phyloP scores from a whole-genome alignment of 1,140 invertebrate genomes.

The Drosophila ambigua region DNA sequence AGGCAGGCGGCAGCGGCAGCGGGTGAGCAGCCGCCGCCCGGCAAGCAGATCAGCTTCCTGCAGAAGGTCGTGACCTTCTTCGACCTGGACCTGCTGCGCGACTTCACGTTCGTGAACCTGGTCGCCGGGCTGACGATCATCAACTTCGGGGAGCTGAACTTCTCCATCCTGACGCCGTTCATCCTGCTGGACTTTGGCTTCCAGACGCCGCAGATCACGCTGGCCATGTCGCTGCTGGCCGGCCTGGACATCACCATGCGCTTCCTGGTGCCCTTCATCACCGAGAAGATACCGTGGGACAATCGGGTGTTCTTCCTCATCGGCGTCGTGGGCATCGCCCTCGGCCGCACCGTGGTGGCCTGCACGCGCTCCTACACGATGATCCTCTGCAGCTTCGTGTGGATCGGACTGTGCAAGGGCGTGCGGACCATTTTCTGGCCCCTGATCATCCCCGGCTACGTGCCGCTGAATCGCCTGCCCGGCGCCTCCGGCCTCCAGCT shows the following conservation, averaged over 20 bases:
- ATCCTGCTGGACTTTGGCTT: slow-evolving; percentile 87
- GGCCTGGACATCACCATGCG: slow-evolving; percentile 86
- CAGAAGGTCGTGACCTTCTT: slow-evolving; percentile 86
- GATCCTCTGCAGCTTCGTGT: slow-evolving; percentile 85
- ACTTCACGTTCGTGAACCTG: slow-evolving; percentile 88
- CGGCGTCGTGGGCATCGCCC: slow-evolving; percentile 87
- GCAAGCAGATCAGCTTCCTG: slow-evolving; percentile 77
- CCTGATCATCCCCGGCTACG: slow-evolving; percentile 87
- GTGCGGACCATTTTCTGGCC: slow-evolving; percentile 88
- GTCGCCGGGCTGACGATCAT: slow-evolving; percentile 88
- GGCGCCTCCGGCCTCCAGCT: slow-evolving; percentile 87
- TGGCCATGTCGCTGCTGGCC: slow-evolving; percentile 86
- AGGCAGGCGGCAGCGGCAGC: neutral
- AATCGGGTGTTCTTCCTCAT: slow-evolving; percentile 88
- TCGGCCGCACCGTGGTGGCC: slow-evolving; percentile 86
- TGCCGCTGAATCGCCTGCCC: slow-evolving; percentile 86
- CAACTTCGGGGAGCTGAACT: slow-evolving; percentile 88
- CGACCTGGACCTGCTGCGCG: slow-evolving; percentile 87
- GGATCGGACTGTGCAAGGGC: slow-evolving; percentile 87
- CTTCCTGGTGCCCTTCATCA: slow-evolving; percentile 87
- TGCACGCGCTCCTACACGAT: slow-evolving; percentile 84
- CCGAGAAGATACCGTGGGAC: slow-evolving; percentile 87
- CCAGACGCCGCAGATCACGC: slow-evolving; percentile 85
- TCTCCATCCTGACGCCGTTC: slow-evolving; percentile 88
- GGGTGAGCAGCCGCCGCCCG: slow-evolving; percentile 28